Evolutionary conservation across 2,888 invertebrate genomes (phyloP), one percentile per base, ranked within the genome.

Genomic region (Spatulosminthurus flaviceps): DNA sequence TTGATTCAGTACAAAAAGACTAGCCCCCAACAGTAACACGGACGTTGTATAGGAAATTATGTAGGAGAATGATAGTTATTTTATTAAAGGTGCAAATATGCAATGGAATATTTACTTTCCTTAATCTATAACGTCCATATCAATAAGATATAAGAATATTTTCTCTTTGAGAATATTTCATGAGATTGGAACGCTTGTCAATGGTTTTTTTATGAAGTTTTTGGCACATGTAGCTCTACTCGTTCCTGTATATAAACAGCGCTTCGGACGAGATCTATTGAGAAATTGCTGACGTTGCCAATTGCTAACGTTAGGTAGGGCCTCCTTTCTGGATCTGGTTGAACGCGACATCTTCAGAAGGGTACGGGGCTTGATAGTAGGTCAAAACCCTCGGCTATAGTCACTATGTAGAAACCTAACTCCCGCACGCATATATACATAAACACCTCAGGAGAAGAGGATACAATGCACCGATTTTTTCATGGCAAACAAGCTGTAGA

Each of bases 291-390:
- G 71, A 24, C 42, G 43, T 43, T 19, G n/a, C 41, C 21, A 71
- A 26, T 43, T 19, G n/a, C 41, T 7, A 71, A 71, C 22, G 21
- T 7, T 11, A 51, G 51, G 51, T 51, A 51, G 51, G 51, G 51
- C 51, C 51, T 51, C 16, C 16, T 2, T 51, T 51, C 51, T 51
- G 51, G 51, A 51, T 51, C 19, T 43, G 34, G 34, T n/a, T 26
- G n/a, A 19, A 42, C 28, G 71, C 42, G 43, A 71, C 42, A 71
- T 71, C 71, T 43, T 51, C 7, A 51, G 19, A 51, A 51, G 51
- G n/a, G 51, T 51, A 19, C 16, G 5, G 5, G 7, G 51, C n/a
- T 51, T 51, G 51, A 51, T 51, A 19, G n/a, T n/a, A 51, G 51
- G 51, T 51, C 51, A 51, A 51, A 51, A 51, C 9, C 51, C 51